Evolutionary conservation across 2,888 invertebrate species (phyloP).

Genomic region (Sceliomorpha sp.): DNA sequence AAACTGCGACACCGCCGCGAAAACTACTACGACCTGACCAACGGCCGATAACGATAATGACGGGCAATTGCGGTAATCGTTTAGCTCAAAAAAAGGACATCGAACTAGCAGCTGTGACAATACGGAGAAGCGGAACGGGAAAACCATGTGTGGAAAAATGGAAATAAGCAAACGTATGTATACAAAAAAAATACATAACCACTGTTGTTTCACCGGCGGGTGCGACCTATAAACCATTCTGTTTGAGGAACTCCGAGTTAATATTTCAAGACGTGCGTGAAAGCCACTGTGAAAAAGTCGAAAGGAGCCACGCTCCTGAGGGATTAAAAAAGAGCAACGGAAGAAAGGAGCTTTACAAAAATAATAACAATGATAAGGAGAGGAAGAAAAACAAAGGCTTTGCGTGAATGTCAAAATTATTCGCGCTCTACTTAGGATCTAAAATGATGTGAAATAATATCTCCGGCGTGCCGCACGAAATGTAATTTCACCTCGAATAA

Average conservation of each 20-base stretch:
- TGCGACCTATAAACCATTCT: conserved; percentile 39
- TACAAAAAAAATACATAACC: conserved; percentile 18
- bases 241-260: conserved; percentile 33
- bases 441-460: conserved; percentile 9
- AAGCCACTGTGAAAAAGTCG: conserved; percentile 30
- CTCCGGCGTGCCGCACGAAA: background rate
- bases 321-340: conserved; percentile 39
- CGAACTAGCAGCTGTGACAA: conserved; percentile 8
- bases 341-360: conserved; percentile 30
- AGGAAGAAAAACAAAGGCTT: conserved; percentile 12
- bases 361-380: conserved; percentile 26
- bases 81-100: background rate
- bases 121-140: conserved; percentile 29
- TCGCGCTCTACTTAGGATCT: conserved; percentile 36
- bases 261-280: conserved; percentile 34
- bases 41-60: conserved; percentile 36
- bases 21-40: conserved; percentile 4
- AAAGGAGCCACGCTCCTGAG: conserved; percentile 33
- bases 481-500: background rate
- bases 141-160: conserved; percentile 26
- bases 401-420: conserved; percentile 30
- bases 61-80: conserved; percentile 34
- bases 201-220: conserved; percentile 30
- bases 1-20: conserved; percentile 2
- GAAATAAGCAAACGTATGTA: conserved; percentile 12